Evolutionary conservation across 2,113 vertebrate genomes (phyloP).

Genomic region (Phalacrocorax aristotelis): DNA sequence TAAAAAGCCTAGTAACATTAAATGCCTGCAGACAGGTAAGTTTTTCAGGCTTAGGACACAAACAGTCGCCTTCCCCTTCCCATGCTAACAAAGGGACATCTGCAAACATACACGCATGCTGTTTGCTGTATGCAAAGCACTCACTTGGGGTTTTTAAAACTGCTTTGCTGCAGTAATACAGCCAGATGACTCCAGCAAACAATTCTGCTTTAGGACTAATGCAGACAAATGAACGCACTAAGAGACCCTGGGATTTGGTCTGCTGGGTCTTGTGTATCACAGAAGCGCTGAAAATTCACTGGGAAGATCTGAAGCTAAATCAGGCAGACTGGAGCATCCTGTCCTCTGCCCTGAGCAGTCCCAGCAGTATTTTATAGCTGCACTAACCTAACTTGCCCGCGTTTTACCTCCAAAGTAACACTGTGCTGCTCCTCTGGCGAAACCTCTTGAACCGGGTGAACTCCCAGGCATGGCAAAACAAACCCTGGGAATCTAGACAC

Average conservation of each 20-base stretch:
- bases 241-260: background rate
- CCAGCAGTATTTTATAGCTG: background rate
- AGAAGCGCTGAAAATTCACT: background rate
- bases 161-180: background rate
- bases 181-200: background rate
- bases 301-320: background rate
- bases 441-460: slow-evolving; percentile 89
- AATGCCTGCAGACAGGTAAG: background rate
- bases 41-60: background rate
- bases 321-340: background rate
- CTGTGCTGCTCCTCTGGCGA: slow-evolving; percentile 79
- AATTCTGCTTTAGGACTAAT: background rate
- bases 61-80: background rate
- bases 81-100: background rate
- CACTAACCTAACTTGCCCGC: rapidly evolving
- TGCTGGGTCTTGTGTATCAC: background rate
- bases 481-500: slow-evolving; percentile 82
- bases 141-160: background rate
- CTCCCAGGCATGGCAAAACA: slow-evolving; percentile 87
- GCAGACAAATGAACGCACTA: rapidly evolving
- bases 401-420: slow-evolving; percentile 80
- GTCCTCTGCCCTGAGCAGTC: background rate
- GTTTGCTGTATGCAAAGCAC: background rate
- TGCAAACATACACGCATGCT: background rate
- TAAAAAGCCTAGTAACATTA: background rate